Evolutionary conservation across 2,797 vertebrate genomes (phyloP).

Genomic region (Eidolon dupreanum): DNA sequence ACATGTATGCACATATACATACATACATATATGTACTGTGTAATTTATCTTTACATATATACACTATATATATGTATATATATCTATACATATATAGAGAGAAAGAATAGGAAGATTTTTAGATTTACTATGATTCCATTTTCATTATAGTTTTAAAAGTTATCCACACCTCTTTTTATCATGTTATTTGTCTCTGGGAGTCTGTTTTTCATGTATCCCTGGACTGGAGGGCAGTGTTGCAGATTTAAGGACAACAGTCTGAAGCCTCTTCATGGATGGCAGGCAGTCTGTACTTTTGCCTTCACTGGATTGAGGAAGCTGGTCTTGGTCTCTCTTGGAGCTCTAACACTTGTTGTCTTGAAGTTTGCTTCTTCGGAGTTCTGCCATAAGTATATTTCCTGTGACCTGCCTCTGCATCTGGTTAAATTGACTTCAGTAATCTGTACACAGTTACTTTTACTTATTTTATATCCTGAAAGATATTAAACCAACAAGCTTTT

Average conservation of each 20-base stretch:
- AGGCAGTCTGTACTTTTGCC: neutral
- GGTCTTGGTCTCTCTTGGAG: neutral
- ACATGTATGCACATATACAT: no score
- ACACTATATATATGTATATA: no score
- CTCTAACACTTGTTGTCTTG: neutral
- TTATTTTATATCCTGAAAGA: slow-evolving; percentile 85
- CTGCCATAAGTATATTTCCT: neutral
- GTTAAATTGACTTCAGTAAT: slow-evolving; percentile 81
- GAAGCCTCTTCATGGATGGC: neutral
- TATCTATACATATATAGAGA: neutral
- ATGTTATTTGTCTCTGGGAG: neutral
- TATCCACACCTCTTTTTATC: neutral
- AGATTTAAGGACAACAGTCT: neutral
- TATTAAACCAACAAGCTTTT: slow-evolving; percentile 86
- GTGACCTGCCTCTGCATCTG: slow-evolving; percentile 58
- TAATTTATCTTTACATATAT: no score
- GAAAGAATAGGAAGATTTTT: neutral
- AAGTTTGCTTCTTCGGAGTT: neutral
- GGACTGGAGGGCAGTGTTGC: neutral
- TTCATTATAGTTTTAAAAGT: neutral
- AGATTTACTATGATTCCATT: slow-evolving; percentile 8
- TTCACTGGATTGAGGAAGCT: neutral
- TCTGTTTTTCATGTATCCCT: neutral
- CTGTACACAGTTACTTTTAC: slow-evolving; percentile 75
- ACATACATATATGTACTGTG: no score